Evolutionary conservation across 2,888 invertebrate genomes (phyloP).

Genomic region (Leptinotarsa rubiginosa): DNA sequence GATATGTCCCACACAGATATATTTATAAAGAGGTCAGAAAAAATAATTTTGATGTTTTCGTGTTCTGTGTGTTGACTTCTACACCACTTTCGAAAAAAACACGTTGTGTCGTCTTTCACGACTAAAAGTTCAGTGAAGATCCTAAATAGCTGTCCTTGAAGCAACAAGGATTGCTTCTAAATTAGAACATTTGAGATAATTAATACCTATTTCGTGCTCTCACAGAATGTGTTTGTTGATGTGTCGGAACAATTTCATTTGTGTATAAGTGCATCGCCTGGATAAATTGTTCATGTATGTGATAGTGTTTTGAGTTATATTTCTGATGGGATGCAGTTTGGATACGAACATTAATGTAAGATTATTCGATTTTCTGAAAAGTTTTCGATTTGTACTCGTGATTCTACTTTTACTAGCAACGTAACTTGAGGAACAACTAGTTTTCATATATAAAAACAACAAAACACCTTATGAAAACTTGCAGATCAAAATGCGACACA

Average conservation of each 20-base stretch:
- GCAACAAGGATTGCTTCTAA: background rate
- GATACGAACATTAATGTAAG: background rate
- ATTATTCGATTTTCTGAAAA: background rate
- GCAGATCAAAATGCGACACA: too few relatives aligned
- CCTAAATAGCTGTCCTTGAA: background rate
- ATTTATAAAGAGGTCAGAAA: too few relatives aligned
- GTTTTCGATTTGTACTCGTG: too few relatives aligned
- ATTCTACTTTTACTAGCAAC: too few relatives aligned
- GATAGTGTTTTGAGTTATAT: background rate
- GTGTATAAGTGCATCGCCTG: background rate
- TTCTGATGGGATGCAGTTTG: background rate
- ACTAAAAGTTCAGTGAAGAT: background rate
- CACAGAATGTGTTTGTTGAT: background rate
- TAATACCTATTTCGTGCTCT: background rate
- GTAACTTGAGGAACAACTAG: too few relatives aligned
- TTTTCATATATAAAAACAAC: too few relatives aligned
- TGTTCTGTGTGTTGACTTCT: too few relatives aligned
- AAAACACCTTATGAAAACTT: too few relatives aligned
- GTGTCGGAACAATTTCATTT: background rate
- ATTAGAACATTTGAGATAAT: constrained; percentile 6
- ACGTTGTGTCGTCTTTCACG: too few relatives aligned
- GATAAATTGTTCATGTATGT: background rate
- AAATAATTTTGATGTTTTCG: too few relatives aligned
- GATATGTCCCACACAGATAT: too few relatives aligned
- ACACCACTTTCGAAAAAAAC: too few relatives aligned